Conservation (phyloP, 2,888 invertebrate species). For the Trichopria drosophilae region DNA sequence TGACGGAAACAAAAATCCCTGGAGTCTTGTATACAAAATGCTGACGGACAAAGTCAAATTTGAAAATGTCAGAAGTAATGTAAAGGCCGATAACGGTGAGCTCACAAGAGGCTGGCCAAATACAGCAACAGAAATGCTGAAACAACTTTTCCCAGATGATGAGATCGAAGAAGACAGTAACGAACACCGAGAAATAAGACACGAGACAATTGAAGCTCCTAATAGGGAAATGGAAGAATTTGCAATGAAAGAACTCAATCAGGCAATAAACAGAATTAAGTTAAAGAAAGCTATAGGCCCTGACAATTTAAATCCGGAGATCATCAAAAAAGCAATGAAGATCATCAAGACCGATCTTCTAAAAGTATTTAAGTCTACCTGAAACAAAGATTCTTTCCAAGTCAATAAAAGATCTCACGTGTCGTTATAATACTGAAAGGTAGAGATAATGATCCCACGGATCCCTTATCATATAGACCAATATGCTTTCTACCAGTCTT, state of each 20-base stretch:
- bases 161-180: no score
- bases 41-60: background rate
- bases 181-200: no score
- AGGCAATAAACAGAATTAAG: no score
- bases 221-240: no score
- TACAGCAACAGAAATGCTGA: no score
- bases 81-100: no score
- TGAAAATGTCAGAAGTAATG: no score
- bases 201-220: no score
- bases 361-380: constrained; percentile 8
- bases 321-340: background rate
- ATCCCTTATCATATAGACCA: constrained; percentile 24
- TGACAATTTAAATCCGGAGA: constrained; percentile 1
- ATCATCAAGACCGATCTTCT: background rate
- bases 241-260: no score
- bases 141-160: no score
- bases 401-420: constrained; percentile 11
- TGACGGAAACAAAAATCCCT: background rate
- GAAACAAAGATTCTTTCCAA: constrained; percentile 8
- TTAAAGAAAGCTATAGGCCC: no score
- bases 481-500: constrained; percentile 22
- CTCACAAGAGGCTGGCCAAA: no score
- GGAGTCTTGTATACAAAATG: constrained; percentile 6
- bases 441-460: constrained; percentile 8
- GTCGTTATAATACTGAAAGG: constrained; percentile 14